phyloP scores from a whole-genome alignment of 2,797 vertebrate genomes.

The Neosilurus mollespiculum region DNA sequence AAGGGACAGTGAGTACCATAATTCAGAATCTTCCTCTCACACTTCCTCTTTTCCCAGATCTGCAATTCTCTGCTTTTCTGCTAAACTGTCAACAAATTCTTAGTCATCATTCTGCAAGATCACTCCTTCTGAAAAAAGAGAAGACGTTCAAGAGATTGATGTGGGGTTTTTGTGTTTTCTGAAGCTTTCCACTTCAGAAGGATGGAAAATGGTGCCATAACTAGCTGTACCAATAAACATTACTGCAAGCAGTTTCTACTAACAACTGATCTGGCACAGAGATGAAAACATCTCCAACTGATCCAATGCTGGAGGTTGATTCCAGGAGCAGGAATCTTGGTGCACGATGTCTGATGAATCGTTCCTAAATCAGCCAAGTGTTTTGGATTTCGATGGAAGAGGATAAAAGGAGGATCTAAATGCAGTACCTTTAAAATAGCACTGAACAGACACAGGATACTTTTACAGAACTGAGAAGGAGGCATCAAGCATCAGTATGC shows the following conservation, averaged over 20 bases:
- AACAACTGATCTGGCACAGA: constrained; percentile 10
- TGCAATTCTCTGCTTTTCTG: constrained; percentile 1
- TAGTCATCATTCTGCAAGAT: constrained; percentile 10
- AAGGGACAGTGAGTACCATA: constrained; percentile 16
- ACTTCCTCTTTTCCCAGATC: constrained; percentile 11
- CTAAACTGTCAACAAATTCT: constrained; percentile 1
- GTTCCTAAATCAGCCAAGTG: constrained; percentile 19
- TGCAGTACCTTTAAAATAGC: constrained; percentile 64
- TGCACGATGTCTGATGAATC: constrained; percentile 45
- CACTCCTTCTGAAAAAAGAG: constrained; percentile 27
- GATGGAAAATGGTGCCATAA: constrained; percentile 11
- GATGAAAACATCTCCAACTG: neutral
- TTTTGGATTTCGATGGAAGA: constrained; percentile 35
- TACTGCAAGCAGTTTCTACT: neutral
- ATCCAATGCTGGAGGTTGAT: constrained; percentile 19
- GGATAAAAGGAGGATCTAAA: constrained; percentile 33
- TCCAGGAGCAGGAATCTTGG: constrained; percentile 35
- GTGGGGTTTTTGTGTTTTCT: constrained; percentile 20
- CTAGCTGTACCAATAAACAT: constrained; percentile 12
- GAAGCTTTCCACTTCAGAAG: constrained; percentile 33
- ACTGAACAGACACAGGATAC: constrained; percentile 30
- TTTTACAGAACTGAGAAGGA: constrained; percentile 44
- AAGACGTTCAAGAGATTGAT: constrained; percentile 15
- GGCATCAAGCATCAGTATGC: constrained; percentile 11
- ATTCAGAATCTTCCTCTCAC: neutral